A percentile compares a stretch with the other conserved stretches of the same genome.
These are phyloP conservation scores for Tenthredo amoena DNA, from an alignment of 2,888 invertebrate genomes.

Conservation along the genomic window DNA sequence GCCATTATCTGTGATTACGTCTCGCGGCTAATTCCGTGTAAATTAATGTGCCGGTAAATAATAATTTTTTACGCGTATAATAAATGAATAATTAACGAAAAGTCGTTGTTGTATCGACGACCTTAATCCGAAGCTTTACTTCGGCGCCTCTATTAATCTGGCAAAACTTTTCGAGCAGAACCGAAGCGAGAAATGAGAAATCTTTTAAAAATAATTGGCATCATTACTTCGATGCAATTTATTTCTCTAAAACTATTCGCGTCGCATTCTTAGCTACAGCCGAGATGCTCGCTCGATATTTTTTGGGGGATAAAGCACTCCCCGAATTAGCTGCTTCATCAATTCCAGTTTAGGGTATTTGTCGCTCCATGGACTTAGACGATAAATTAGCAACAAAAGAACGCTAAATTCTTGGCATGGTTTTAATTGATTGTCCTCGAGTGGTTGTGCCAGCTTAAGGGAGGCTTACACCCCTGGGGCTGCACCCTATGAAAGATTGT, in stretches of 20 bases:
- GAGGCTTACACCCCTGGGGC: background rate
- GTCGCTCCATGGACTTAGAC: background rate
- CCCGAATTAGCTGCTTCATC: background rate
- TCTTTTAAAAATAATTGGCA: background rate
- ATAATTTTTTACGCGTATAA: background rate
- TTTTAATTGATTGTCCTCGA: background rate
- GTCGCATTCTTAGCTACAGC: background rate
- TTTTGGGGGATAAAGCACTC: background rate
- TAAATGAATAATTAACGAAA: background rate
- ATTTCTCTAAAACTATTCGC: background rate
- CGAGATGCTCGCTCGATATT: background rate
- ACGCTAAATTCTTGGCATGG: background rate
- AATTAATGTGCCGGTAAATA: slow-evolving; percentile 7
- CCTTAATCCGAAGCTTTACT: background rate
- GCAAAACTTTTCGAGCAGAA: background rate
- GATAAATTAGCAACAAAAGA: background rate
- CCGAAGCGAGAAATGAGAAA: background rate
- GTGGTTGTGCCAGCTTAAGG: background rate
- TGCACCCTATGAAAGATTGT: background rate
- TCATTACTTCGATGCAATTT: too few relatives aligned
- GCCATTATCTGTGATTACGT: slow-evolving; percentile 20
- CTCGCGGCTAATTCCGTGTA: slow-evolving; percentile 7
- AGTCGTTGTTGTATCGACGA: background rate
- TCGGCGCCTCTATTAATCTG: background rate
- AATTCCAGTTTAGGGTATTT: background rate